A percentile compares a stretch with the other conserved stretches of the same genome.
Conservation (phyloP, 2,888 invertebrate species). For the Creontiades dilutus region DNA sequence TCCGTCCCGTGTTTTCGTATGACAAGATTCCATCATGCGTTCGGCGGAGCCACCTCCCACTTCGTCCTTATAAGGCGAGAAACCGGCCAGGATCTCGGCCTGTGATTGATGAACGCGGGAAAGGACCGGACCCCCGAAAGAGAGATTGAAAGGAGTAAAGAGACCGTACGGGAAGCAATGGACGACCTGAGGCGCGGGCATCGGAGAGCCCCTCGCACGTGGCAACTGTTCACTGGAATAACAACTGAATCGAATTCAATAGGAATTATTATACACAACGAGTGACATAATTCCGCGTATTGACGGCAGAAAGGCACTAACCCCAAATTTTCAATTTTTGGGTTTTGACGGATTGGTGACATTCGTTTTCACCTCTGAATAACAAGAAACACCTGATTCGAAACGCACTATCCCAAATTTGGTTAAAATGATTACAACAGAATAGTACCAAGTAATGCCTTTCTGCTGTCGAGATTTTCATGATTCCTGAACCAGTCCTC, state of each 20-base stretch:
- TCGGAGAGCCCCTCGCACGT: background rate
- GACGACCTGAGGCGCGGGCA: conserved; percentile 14
- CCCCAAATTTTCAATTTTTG: too few species aligned
- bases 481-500: too few species aligned
- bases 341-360: too few species aligned
- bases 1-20: conserved; percentile 53
- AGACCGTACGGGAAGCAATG: conserved; percentile 9
- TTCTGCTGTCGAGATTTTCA: too few species aligned
- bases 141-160: conserved; percentile 42
- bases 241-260: background rate
- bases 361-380: too few species aligned
- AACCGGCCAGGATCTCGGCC: conserved; percentile 58
- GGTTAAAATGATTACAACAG: too few species aligned
- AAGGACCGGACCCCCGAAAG: conserved; percentile 54
- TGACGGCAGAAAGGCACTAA: too few species aligned
- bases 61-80: conserved; percentile 65
- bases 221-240: background rate
- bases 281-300: too few species aligned
- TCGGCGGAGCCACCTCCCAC: conserved; percentile 48
- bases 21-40: conserved; percentile 66
- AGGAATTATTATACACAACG: background rate
- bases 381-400: too few species aligned
- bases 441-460: too few species aligned
- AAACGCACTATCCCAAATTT: too few species aligned
- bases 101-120: conserved; percentile 60